Percentiles rank a stretch among this genome's conserved stretches.
phyloP scores from a whole-genome alignment of 2,797 vertebrate genomes.

The Poecilia gillii region DNA sequence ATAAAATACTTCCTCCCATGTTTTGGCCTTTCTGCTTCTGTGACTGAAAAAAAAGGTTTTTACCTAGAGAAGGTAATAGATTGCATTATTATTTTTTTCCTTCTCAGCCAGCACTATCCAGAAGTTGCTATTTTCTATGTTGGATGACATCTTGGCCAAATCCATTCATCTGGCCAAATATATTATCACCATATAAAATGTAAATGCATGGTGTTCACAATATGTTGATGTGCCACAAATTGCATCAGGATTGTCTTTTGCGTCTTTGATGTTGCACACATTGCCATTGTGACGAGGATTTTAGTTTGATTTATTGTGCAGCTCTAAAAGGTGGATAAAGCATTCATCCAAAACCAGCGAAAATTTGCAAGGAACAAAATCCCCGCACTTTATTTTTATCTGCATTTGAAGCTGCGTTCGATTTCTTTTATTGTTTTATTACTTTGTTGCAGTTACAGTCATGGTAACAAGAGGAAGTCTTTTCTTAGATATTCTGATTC shows the following conservation, averaged over 20 bases:
- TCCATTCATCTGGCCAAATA: background rate
- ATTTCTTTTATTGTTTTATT: background rate
- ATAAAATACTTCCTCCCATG: background rate
- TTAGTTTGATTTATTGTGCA: background rate
- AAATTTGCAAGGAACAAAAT: background rate
- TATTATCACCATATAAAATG: background rate
- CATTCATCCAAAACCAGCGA: background rate
- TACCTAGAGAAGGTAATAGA: background rate
- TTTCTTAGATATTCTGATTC: background rate
- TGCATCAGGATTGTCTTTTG: background rate
- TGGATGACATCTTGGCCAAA: background rate
- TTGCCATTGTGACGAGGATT: background rate
- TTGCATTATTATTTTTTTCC: background rate
- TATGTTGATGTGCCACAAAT: background rate
- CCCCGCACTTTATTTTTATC: background rate
- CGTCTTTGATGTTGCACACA: background rate
- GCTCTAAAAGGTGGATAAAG: background rate
- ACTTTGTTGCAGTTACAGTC: background rate
- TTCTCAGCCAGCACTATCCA: background rate
- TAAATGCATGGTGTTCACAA: background rate
- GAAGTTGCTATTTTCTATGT: background rate
- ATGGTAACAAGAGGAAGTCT: background rate
- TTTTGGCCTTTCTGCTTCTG: background rate
- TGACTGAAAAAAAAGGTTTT: constrained; percentile 1
- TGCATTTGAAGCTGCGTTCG: background rate